Conservation (phyloP, 2,797 vertebrate genomes). For the Pterois miles region DNA sequence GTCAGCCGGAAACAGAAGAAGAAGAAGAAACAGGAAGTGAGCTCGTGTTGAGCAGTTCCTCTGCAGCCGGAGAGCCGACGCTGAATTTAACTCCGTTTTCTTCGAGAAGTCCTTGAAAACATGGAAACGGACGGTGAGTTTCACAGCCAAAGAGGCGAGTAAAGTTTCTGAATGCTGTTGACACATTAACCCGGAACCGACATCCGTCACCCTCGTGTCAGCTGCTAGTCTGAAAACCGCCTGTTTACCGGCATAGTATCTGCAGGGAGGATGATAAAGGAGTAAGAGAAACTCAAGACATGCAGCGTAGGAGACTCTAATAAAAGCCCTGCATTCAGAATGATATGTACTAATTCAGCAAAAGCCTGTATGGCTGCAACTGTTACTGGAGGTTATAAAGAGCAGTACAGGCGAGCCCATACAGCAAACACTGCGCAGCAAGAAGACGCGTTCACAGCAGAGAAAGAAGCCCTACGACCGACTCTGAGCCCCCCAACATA, state of each 20-base stretch:
- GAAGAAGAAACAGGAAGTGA: not conserved
- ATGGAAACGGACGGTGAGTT: conserved; percentile 29
- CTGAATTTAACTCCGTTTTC: not conserved
- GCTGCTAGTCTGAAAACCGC: no score
- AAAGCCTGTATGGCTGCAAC: no score
- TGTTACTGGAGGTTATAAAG: no score
- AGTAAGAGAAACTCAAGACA: no score
- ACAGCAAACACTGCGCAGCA: no score
- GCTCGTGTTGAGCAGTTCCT: not conserved
- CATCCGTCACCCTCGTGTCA: not conserved
- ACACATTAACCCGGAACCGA: not conserved
- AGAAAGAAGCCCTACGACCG: no score
- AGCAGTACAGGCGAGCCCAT: no score
- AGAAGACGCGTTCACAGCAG: no score
- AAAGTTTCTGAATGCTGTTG: not conserved
- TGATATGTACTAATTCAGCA: no score
- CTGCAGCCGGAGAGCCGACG: not conserved
- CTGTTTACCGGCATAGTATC: no score
- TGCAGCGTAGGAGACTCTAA: not conserved
- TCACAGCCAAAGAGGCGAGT: not conserved
- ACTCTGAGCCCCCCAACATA: no score
- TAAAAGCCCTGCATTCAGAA: not conserved
- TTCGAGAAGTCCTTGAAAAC: not conserved
- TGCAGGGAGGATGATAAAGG: no score
- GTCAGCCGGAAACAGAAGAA: not conserved